Base-by-base conservation (phyloP, 2,113 vertebrate species). In the Melanostigma gelatinosum region DNA sequence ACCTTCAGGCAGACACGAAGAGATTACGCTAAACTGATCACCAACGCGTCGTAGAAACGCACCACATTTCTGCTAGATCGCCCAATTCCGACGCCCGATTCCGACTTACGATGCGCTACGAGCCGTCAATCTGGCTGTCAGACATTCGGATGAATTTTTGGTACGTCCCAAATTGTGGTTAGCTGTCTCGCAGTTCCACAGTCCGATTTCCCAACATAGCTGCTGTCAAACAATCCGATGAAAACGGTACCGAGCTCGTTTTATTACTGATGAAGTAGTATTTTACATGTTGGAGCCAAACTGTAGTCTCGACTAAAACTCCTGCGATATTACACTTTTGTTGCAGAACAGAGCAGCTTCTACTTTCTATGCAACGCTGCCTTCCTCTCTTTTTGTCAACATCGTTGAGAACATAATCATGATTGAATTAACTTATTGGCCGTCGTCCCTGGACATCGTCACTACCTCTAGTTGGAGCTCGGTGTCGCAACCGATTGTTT, bases 401-500 rank as follows among this genome's bases (percentile, higher is more conserved):
- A 4, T 2, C 4, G 29, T 12, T 13, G 6, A 52, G 11, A 20
- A 69, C 6, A 20, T 54, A 2, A 6, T 15, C 11, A 20, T 15
- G 3, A n/a, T 40, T 40, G 20, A 13, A 12, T n/a, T 2, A 11
- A 40, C 62, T 40, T 40, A 40, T 8, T 64, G 34, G 34, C 9
- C 38, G 8, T 2, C 7, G 38, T 38, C 7, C 5, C 57, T 58
- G 65, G 34, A 38, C 38, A 4, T 9, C 7, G 38, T 38, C 7
- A 2, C 38, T 7, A 10, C 9, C 44, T 22, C 3, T 6, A 20
- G 42, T 1, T 4, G 4, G 24, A 29, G 65, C 44, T 66, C 42
- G 1, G 24, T 0, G 16, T 18, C 2, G 4, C 1, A 7, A 18
- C 7, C 12, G 11, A 8, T 16, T 16, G n/a, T 10, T 20, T 1